Evolutionary conservation across 2,888 invertebrate species (phyloP).

Genomic region (Drosophila trichaetosa): DNA sequence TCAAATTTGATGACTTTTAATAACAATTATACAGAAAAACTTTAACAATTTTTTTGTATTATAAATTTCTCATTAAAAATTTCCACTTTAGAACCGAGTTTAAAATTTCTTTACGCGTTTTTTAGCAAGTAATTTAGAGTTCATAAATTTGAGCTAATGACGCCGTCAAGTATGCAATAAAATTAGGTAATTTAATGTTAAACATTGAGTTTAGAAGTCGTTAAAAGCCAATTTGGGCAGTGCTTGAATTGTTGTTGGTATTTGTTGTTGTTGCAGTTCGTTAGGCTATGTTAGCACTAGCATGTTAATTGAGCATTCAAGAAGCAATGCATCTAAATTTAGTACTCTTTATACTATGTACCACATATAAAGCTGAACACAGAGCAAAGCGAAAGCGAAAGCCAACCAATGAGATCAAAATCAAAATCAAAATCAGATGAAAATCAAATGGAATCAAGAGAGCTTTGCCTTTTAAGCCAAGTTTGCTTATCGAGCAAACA

Average conservation of each 20-base stretch:
- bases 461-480: slow-evolving; percentile 42
- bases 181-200: background rate
- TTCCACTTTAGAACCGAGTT: background rate
- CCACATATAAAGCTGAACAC: slow-evolving; percentile 20
- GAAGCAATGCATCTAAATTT: slow-evolving; percentile 27
- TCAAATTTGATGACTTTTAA: background rate
- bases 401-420: slow-evolving; percentile 1
- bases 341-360: slow-evolving; percentile 7
- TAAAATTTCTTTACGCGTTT: background rate
- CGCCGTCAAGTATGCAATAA: slow-evolving; percentile 48
- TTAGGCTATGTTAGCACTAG: slow-evolving; percentile 14
- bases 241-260: background rate
- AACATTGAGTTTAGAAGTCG: slow-evolving; percentile 19
- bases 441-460: slow-evolving; percentile 5
- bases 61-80: too few relatives aligned
- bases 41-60: background rate
- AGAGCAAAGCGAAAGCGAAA: slow-evolving; percentile 6
- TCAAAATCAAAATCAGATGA: slow-evolving; percentile 20
- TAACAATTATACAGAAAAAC: background rate
- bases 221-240: slow-evolving; percentile 32
- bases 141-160: background rate
- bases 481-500: slow-evolving; percentile 11
- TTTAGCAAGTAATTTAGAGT: background rate
- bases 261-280: background rate
- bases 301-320: slow-evolving; percentile 33